Evolutionary conservation across 1,140 invertebrate species (phyloP).

Genomic region (Pectinophora gossypiella): DNA sequence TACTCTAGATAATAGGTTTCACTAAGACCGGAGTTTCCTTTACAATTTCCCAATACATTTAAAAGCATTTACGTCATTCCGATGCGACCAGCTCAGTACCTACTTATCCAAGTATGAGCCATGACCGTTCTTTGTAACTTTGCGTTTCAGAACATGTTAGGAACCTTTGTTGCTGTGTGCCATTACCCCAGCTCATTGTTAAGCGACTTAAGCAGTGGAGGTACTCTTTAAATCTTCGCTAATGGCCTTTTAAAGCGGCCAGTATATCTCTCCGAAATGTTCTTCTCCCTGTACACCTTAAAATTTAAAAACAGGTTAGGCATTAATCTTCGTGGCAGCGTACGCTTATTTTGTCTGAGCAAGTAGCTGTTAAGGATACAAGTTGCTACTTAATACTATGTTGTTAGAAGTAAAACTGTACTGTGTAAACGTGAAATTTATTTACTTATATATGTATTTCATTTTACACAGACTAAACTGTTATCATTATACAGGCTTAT

Average conservation of each 20-base stretch:
- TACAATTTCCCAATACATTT: no score
- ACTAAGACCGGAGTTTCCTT: no score
- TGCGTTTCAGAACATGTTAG: not conserved
- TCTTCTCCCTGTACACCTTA: conserved; percentile 28
- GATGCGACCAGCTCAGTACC: no score
- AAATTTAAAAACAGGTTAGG: conserved; percentile 10
- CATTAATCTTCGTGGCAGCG: not conserved
- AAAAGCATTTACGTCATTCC: no score
- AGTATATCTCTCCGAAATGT: conserved; percentile 37
- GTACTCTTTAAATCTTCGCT: conserved; percentile 50
- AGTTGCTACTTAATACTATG: no score
- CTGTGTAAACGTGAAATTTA: no score
- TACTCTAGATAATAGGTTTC: no score
- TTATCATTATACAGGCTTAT: no score
- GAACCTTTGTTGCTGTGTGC: conserved; percentile 19
- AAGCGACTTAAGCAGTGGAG: conserved; percentile 39
- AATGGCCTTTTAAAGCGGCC: conserved; percentile 50
- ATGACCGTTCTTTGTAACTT: not conserved
- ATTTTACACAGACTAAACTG: no score
- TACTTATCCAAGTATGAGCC: not conserved
- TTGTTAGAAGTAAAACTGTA: no score
- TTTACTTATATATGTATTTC: no score
- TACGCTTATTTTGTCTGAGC: not conserved
- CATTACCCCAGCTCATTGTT: conserved; percentile 40
- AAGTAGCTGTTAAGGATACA: no score